Percentiles rank a stretch among this genome's conserved stretches.
phyloP scores from a whole-genome alignment of 2,797 vertebrate genomes.

The Atherinosoma microstoma region DNA sequence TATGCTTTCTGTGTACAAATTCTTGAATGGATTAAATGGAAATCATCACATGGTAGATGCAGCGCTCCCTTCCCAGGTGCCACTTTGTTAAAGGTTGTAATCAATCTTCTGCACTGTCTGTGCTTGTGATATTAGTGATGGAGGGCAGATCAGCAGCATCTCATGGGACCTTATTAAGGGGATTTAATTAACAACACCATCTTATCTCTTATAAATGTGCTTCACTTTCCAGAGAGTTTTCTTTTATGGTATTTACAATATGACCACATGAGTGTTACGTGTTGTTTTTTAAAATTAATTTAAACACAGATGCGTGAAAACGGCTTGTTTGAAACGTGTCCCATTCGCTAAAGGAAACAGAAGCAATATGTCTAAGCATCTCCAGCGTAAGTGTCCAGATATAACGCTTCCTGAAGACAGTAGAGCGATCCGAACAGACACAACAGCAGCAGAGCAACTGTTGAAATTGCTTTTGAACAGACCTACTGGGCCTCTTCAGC shows the following conservation, averaged over 20 bases:
- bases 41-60: conserved; percentile 51
- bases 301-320: too few species aligned
- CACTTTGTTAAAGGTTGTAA: conserved; percentile 75
- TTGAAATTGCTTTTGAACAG: too few species aligned
- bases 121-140: conserved; percentile 65
- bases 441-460: too few species aligned
- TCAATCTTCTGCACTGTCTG: conserved; percentile 71
- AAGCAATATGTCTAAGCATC: too few species aligned
- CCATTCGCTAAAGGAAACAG: too few species aligned
- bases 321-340: too few species aligned
- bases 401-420: too few species aligned
- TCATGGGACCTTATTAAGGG: conserved; percentile 71
- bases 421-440: too few species aligned
- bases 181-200: conserved; percentile 66
- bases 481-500: too few species aligned
- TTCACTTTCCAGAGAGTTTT: conserved; percentile 9
- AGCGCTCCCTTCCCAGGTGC: conserved; percentile 59
- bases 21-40: conserved; percentile 47
- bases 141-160: conserved; percentile 55
- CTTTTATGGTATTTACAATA: conserved; percentile 2
- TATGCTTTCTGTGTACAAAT: conserved; percentile 31
- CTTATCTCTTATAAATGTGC: conserved; percentile 27
- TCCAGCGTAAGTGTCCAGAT: too few species aligned
- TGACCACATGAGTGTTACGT: background rate
- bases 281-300: too few species aligned